These are phyloP conservation scores for Aix galericulata DNA, from an alignment of 2,113 vertebrate genomes.

Conservation along the genomic window DNA sequence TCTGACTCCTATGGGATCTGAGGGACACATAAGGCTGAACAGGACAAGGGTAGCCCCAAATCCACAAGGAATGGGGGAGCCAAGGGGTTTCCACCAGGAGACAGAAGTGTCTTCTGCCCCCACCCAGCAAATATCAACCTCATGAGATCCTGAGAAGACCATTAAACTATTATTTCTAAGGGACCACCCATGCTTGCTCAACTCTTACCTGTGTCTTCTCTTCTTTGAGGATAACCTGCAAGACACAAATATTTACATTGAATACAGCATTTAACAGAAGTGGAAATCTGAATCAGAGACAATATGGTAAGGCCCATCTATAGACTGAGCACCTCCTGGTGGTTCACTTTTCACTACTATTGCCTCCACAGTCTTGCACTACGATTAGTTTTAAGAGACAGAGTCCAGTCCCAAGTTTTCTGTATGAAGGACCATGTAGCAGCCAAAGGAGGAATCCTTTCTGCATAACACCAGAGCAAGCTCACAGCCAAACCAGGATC, in stretches of 20 bases:
- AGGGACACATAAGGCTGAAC: neutral
- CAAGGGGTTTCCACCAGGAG: neutral
- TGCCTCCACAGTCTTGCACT: neutral
- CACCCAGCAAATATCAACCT: neutral
- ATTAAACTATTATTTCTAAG: neutral
- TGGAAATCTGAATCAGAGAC: neutral
- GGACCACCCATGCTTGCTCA: neutral
- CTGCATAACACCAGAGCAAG: neutral
- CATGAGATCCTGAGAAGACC: neutral
- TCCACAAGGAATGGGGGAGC: neutral
- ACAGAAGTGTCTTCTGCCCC: neutral
- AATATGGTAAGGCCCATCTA: neutral
- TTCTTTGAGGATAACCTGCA: constrained; percentile 91
- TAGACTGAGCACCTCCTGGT: neutral
- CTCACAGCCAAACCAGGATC: neutral
- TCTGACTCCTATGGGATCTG: neutral
- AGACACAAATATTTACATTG: neutral
- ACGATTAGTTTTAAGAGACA: neutral
- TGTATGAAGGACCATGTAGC: neutral
- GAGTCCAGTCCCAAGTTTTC: neutral
- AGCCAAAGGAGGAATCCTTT: neutral
- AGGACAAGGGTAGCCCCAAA: neutral
- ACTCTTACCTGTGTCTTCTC: constrained; percentile 90
- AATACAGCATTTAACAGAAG: neutral
- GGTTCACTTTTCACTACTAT: neutral